Base-by-base conservation (phyloP, 2,113 vertebrate species). In the Actenoides lindsayi region DNA sequence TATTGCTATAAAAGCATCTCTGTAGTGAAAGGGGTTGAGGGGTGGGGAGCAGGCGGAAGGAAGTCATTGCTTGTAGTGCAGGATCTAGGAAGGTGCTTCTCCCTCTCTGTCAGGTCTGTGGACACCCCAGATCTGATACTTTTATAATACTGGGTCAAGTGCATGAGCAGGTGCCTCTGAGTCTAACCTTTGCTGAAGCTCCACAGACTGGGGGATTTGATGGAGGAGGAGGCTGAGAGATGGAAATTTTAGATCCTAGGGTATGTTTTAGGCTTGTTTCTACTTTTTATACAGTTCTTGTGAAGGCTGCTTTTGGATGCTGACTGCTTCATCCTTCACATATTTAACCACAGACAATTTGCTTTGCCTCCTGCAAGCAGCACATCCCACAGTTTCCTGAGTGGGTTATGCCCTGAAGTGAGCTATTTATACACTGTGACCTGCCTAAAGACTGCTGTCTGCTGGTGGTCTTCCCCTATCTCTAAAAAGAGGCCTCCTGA, bases 281-380 rank as follows among this genome's bases (percentile, higher is more conserved):
- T 84, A 23, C 80, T 93, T 94, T 83, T 94, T 74, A 84, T 71
- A 28, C 54, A 35, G 37, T 46, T 93, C 90, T 77, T 81, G 67
- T 1, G 9, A 96, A 81, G 63, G 75, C 93, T 90, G 75, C 51
- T 94, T 91, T 90, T 83, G 75, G 42, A 59, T 83, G 65, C 69
- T 60, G 79, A 51, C 85, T 89, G 70, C 79, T 94, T 92, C 88
- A 80, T 70, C 67, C 83, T 90, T 86, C 82, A 35, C 89, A 35
- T 93, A 83, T 73, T 92, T 90, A 87, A 93, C 93, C 77, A 89
- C 90, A 95, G 91, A 74, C 82, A 94, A 96, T 95, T 97, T 97
- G 81, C 94, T 89, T 94, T 96, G 83, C 95, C 93, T 95, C 92
- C 90, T 81, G 88, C 20, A 21, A 97, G 68, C 12, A 0, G 83